Evolutionary conservation across 1,140 invertebrate genomes (phyloP).

Genomic region (Agrypnia vestita): DNA sequence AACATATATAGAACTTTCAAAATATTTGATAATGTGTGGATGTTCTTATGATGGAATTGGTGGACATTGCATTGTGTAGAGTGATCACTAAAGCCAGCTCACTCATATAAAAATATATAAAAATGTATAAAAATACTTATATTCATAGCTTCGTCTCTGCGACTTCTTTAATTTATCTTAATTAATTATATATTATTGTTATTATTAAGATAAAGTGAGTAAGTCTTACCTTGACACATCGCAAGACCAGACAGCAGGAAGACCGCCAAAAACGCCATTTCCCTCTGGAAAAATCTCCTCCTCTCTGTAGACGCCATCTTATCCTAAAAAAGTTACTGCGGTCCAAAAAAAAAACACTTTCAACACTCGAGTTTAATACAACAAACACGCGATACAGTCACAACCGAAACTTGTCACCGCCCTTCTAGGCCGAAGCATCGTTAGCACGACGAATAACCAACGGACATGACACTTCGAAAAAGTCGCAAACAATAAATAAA

Average conservation of each 20-base stretch:
- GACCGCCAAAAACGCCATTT: constrained; percentile 49
- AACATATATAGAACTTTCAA: too few species aligned
- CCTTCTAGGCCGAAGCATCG: constrained; percentile 33
- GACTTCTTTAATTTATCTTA: too few species aligned
- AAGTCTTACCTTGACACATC: constrained; percentile 49
- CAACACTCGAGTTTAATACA: constrained; percentile 8
- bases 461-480: background rate
- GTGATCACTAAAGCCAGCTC: too few species aligned
- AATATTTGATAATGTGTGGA: too few species aligned
- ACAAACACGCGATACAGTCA: background rate
- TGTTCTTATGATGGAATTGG: too few species aligned
- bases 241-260: constrained; percentile 45
- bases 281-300: constrained; percentile 19
- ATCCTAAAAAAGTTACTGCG: constrained; percentile 4
- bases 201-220: constrained; percentile 24
- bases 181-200: too few species aligned
- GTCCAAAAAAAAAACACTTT: constrained; percentile 20
- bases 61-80: too few species aligned
- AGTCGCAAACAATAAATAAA: background rate
- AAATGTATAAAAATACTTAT: too few species aligned
- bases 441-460: constrained; percentile 31
- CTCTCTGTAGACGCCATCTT: constrained; percentile 31
- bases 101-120: too few species aligned
- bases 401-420: background rate
- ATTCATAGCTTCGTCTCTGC: too few species aligned